Evolutionary conservation across 1,140 invertebrate species (phyloP), one percentile per base, ranked within the genome.

Genomic region (Telenomus remus): DNA sequence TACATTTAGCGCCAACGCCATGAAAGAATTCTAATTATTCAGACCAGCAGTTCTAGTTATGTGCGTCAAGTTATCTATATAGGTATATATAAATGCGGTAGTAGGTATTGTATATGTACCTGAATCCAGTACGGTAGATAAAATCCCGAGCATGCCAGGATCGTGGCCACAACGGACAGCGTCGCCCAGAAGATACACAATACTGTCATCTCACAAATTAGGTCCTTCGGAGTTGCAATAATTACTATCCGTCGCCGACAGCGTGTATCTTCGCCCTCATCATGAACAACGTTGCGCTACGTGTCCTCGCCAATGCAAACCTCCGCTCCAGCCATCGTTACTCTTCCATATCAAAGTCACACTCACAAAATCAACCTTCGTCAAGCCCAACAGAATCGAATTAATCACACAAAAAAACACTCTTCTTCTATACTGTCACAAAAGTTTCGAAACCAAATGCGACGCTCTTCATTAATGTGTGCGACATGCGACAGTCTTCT

Each of bases 51-150:
- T 27, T 27, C 19, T 27, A 27, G 19, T 27, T 27, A 27, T 27
- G 6, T 27, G 6, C 19, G 19, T 6, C 19, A 27, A 27, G 19
- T 27, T 27, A 27, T 27, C 19, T 27, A 27, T 27, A 27, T 14
- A 14, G 8, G 11, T 44, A 56, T n/a, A 27, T 27, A 47, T 27
- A 56, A 3, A n/a, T 35, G 13, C 34, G 15, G 13, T 15, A 11
- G 16, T 39, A 37, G 37, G 33, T 46, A 46, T 54, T 27, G 37
- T 44, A 33, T 46, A 46, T 54, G 15, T 79, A 93, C 92, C 88
- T 92, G 89, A 56, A 94, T 91, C 92, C 92, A 94, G 82, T 91
- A 93, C 51, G 92, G 92, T 79, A 93, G 84, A 79, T 93, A 93
- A 82, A 92, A 93, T 60, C 92, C 92, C 9, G 90, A 89, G 81